A percentile compares a stretch with the other conserved stretches of the same genome.
Evolutionary conservation across 2,113 vertebrate genomes (phyloP).

Genomic region (Myrmophylax atrothorax): DNA sequence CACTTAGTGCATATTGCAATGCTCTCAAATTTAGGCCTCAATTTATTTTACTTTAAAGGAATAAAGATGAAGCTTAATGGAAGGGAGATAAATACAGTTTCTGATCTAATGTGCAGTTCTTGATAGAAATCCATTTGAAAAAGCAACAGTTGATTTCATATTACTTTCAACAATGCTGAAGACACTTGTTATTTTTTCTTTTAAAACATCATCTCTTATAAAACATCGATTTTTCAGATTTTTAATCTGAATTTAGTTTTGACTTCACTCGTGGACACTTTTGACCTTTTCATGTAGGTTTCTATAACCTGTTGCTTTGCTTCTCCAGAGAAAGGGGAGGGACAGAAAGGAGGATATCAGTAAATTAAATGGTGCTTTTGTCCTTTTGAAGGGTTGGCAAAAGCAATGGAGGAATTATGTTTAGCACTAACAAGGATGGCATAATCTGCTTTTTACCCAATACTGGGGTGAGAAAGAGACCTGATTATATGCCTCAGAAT

Average conservation of each 20-base stretch:
- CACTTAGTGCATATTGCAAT: not conserved
- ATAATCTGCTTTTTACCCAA: not conserved
- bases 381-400: not conserved
- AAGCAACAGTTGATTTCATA: slow-evolving; percentile 21
- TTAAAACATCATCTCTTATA: not conserved
- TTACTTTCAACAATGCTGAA: slow-evolving; percentile 50
- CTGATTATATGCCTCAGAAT: not conserved
- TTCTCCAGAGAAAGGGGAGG: not conserved
- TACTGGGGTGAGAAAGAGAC: not conserved
- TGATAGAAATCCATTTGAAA: not conserved
- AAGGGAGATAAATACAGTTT: not conserved
- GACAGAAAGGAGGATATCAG: too few species aligned
- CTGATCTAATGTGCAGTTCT: slow-evolving; percentile 14
- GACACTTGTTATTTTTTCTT: not conserved
- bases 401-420: not conserved
- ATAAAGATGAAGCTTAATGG: not conserved
- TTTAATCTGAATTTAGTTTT: not conserved
- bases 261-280: not conserved
- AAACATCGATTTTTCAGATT: not conserved
- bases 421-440: not conserved
- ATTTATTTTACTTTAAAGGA: not conserved
- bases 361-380: not conserved
- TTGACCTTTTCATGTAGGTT: not conserved
- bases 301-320: not conserved
- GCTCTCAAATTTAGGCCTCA: not conserved